Conservation (phyloP, 2,113 vertebrate species). For the Boulengeromyrus knoepffleri region DNA sequence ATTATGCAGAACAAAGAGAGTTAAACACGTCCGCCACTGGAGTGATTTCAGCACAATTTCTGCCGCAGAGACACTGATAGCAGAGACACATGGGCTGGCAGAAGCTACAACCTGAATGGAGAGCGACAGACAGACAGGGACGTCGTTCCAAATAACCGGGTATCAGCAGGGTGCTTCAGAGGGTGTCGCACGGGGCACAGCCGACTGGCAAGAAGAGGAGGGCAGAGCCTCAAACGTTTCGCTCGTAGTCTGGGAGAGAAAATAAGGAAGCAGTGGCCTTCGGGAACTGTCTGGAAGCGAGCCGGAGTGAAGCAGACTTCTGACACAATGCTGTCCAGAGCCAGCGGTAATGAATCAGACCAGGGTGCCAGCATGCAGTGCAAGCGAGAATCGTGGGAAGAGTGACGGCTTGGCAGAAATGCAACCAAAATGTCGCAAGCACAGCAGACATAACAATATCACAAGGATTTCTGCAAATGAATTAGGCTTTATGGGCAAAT, state of each 20-base stretch:
- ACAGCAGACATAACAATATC: background rate
- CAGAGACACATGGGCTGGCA: background rate
- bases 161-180: background rate
- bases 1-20: background rate
- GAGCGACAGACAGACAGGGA: background rate
- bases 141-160: background rate
- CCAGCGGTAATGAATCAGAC: background rate
- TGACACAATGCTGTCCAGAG: background rate
- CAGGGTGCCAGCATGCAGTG: background rate
- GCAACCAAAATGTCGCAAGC: background rate
- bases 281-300: background rate
- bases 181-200: background rate
- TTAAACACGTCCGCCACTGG: background rate
- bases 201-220: background rate
- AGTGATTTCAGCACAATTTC: background rate
- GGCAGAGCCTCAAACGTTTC: background rate
- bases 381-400: background rate
- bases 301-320: background rate
- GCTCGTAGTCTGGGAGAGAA: background rate
- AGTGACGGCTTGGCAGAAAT: background rate
- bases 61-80: background rate
- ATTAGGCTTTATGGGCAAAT: background rate
- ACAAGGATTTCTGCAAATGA: background rate
- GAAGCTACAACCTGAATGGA: background rate
- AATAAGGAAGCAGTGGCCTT: background rate